These are phyloP conservation scores for Silurus lanzhouensis DNA, from an alignment of 2,797 vertebrate species.

Conservation along the genomic window DNA sequence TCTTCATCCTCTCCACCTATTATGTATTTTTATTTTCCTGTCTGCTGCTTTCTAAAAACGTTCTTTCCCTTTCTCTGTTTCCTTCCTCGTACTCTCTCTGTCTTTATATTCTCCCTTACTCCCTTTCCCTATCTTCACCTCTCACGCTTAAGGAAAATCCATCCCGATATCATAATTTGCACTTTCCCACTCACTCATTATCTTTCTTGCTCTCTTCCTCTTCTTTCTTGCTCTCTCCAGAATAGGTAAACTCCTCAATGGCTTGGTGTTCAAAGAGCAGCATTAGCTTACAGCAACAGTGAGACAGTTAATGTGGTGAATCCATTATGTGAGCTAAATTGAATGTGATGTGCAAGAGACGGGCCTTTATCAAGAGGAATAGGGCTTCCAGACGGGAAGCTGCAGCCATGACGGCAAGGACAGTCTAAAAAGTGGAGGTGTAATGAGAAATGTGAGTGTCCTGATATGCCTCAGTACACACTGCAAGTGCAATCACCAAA, in stretches of 20 bases:
- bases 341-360: slow-evolving; percentile 45
- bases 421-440: slow-evolving; percentile 1
- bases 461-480: slow-evolving; percentile 41
- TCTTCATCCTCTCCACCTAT: slow-evolving; percentile 6
- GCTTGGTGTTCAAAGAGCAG: slow-evolving; percentile 38
- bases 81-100: neutral
- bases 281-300: slow-evolving; percentile 37
- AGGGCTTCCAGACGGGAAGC: slow-evolving; percentile 32
- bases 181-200: neutral
- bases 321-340: slow-evolving; percentile 46
- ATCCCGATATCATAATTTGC: neutral
- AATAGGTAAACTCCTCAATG: slow-evolving; percentile 28
- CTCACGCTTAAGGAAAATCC: neutral
- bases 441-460: slow-evolving; percentile 44
- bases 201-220: neutral
- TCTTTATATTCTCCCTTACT: neutral
- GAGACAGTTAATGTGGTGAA: slow-evolving; percentile 37
- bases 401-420: slow-evolving; percentile 17
- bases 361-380: slow-evolving; percentile 43
- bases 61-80: neutral
- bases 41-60: neutral
- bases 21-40: slow-evolving; percentile 15
- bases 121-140: neutral
- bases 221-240: slow-evolving; percentile 3
- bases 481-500: slow-evolving; percentile 37